Evolutionary conservation across 2,113 vertebrate species (phyloP), one percentile per base, ranked within the genome.

Genomic region (Thamnaconus septentrionalis): DNA sequence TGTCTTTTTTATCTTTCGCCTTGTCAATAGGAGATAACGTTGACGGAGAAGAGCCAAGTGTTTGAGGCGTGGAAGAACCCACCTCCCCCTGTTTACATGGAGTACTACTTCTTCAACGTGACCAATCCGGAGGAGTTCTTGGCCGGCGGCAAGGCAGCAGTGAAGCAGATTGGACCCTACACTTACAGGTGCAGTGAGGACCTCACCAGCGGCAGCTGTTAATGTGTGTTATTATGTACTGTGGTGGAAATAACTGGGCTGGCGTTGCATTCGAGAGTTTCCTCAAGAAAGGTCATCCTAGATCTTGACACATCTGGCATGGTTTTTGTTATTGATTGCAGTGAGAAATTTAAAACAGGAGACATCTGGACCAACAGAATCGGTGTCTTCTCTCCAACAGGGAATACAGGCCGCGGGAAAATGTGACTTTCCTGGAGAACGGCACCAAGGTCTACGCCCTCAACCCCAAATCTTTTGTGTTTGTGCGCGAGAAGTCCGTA

Each of bases 51-150:
- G 54, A 94, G 96, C 0, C 91, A 92, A 64, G 61, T 93, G 61
- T 95, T 96, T 66, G 88, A 94, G 59, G 71, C 87, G n/a, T 99
- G 97, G 97, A 93, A 94, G 88, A 94, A 95, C 53, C 95, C 96
- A 6, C 93, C 96, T 2, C 91, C 94, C 0, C 94, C 96, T 0
- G 93, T 99, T 76, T 96, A 97, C 71, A 93, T 94, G 90, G 95
- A 98, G 90, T 97, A 98, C 90, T 99, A 95, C 86, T 97, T 99
- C 74, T 98, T 98, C 76, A 98, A 98, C 0, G 91, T 98, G 69
- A 94, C 94, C 67, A 99, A 98, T 50, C 93, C 96, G 12, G 75
- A 93, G n/a, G 95, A 93, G 80, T 92, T 98, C 69, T 73, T 97
- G 40, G 74, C 78, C 18, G 97, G 97, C 0, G 92, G 90, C 58